Evolutionary conservation across 2,888 invertebrate species (phyloP), one percentile per base, ranked within the genome.

Genomic region (Dione vanillae): DNA sequence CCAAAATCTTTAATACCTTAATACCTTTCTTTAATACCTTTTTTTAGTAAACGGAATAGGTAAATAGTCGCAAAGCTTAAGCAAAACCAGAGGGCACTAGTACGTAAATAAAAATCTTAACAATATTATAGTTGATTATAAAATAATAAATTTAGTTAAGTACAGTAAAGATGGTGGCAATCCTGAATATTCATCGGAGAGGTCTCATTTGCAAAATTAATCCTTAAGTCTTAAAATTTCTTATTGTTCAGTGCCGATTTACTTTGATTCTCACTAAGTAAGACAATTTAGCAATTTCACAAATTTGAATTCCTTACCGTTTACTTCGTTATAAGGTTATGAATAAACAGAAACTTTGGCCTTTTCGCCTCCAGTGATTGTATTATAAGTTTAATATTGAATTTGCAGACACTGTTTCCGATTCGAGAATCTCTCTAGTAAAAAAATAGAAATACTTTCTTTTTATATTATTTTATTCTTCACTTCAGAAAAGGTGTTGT

Each of bases 121-220:
- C 27, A 27, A 10, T 56, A 2, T 40, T 12, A 51, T 54, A 54
- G 52, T n/a, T n/a, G n/a, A n/a, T n/a, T n/a, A n/a, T n/a, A n/a
- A n/a, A n/a, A n/a, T n/a, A n/a, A n/a, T 27, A 3, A 43, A 61
- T 59, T 59, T 59, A 61, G 19, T 45, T 61, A 61, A 61, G 43
- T 45, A 64, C 54, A 40, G 8, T 64, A 56, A 62, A 62, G 45
- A 45, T 47, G 62, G 37, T 47, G 43, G 61, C 52, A 64, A 20
- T 51, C 35, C 47, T 69, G 54, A 69, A 69, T 62, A 64, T 69
- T 64, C 69, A 69, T 64, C 45, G 64, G 20, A 14, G 54, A 47
- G 45, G 35, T 54, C 69, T 69, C 69, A 69, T 69, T 69, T 69
- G 69, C 54, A 69, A 69, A 69, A 69, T 69, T 64, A 69, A 69